Percentiles rank a stretch among this genome's conserved stretches.
Conservation (phyloP, 2,797 vertebrate species). For the Phalanger gymnotis region DNA sequence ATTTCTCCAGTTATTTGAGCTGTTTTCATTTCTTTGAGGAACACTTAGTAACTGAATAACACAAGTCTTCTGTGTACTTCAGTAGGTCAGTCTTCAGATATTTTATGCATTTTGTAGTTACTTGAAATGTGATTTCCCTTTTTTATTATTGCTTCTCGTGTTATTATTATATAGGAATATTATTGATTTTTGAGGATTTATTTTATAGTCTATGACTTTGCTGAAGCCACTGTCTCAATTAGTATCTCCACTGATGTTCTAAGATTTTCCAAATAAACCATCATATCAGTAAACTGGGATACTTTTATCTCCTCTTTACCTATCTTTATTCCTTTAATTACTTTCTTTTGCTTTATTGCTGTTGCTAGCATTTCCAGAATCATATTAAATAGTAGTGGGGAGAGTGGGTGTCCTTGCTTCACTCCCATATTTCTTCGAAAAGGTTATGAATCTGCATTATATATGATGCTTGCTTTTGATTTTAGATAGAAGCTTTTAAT, state of each 20-base stretch:
- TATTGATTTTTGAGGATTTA: not conserved
- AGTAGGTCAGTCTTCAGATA: not conserved
- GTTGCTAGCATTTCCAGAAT: not conserved
- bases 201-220: not conserved
- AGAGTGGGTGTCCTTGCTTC: not conserved
- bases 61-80: not conserved
- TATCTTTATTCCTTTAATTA: not conserved
- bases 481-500: not conserved
- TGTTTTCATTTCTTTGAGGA: not conserved
- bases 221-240: not conserved
- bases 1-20: not conserved
- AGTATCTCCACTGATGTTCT: not conserved
- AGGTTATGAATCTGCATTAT: not conserved
- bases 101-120: not conserved
- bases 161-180: not conserved
- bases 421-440: not conserved
- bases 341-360: not conserved
- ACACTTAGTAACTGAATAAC: not conserved
- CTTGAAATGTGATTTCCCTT: not conserved
- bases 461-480: not conserved
- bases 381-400: not conserved
- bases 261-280: not conserved
- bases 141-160: not conserved
- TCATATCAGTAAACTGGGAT: not conserved
- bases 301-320: not conserved